phyloP scores from a whole-genome alignment of 2,797 vertebrate genomes.

The Corythornis leucogaster region DNA sequence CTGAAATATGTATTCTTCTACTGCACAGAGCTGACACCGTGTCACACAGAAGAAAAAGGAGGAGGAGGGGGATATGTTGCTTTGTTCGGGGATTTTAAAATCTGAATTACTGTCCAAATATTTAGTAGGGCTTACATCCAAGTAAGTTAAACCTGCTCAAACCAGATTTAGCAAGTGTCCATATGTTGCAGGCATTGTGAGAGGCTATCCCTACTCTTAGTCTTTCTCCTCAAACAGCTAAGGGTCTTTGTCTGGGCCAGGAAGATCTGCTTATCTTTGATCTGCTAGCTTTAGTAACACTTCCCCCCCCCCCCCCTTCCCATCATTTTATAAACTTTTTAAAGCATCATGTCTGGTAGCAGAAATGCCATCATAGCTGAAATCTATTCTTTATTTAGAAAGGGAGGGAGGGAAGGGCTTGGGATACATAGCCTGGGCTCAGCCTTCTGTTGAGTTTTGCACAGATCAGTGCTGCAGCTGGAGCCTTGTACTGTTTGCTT shows the following conservation, averaged over 20 bases:
- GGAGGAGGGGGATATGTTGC: no score
- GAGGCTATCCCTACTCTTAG: background rate
- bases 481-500: background rate
- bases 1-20: background rate
- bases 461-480: background rate
- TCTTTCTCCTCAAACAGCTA: background rate
- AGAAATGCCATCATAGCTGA: background rate
- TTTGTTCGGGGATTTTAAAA: background rate
- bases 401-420: background rate
- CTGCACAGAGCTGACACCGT: background rate
- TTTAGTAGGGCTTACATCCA: background rate
- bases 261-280: constrained; percentile 33
- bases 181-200: background rate
- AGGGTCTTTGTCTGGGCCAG: background rate
- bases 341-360: background rate
- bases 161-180: constrained; percentile 33
- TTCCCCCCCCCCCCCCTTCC: background rate
- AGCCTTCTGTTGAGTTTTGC: background rate
- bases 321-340: background rate
- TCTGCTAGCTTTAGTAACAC: background rate
- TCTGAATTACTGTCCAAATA: background rate
- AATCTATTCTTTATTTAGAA: background rate
- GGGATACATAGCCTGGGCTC: background rate
- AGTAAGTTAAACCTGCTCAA: constrained; percentile 23
- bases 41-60: background rate